Conservation (phyloP, 2,797 vertebrate genomes). For the Alcedo atthis region DNA sequence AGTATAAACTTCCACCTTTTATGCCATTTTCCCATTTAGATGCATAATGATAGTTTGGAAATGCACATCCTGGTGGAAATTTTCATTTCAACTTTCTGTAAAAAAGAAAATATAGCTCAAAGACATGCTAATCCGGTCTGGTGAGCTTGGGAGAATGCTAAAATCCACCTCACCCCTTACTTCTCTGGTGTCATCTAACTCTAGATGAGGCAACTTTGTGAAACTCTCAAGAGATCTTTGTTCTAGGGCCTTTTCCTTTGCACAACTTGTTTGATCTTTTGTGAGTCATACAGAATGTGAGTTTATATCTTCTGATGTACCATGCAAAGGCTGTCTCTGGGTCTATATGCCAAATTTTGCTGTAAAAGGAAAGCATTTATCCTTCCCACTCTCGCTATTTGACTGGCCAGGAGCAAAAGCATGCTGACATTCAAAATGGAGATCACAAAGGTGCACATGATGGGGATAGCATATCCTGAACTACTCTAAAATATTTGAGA, state of each 20-base stretch:
- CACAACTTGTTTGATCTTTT: neutral
- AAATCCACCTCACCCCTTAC: neutral
- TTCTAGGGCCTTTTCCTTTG: neutral
- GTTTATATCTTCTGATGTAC: neutral
- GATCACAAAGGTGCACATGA: fast-evolving
- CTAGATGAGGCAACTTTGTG: neutral
- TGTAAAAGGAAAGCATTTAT: neutral
- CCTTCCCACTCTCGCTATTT: neutral
- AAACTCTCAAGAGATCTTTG: neutral
- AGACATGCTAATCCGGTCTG: neutral
- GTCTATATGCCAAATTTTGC: neutral
- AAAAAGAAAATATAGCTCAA: neutral
- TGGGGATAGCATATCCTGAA: neutral
- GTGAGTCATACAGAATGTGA: neutral
- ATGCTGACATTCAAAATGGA: neutral
- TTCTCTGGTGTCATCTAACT: neutral
- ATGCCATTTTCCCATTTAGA: neutral
- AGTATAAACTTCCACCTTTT: neutral
- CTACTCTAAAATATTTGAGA: neutral
- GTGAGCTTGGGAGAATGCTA: neutral
- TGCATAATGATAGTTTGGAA: neutral
- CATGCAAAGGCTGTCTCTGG: neutral
- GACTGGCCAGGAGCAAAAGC: neutral
- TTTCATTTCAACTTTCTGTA: neutral
- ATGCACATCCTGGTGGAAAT: neutral